A percentile compares a stretch with the other conserved stretches of the same genome.
phyloP scores from a whole-genome alignment of 2,888 invertebrate species.

The Teinopalpus imperialis region DNA sequence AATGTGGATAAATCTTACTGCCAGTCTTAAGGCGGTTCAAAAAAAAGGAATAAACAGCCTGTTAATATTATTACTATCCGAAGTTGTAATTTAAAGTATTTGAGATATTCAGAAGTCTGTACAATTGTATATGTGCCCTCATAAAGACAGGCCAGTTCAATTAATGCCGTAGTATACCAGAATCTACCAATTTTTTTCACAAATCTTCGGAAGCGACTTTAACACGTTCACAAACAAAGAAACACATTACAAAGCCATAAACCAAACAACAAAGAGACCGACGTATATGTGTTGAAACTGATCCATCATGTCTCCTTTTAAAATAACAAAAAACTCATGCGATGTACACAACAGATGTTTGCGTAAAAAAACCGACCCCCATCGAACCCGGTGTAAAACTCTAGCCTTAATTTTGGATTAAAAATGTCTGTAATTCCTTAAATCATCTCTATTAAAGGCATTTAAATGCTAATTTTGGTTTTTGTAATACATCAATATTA shows the following conservation, averaged over 20 bases:
- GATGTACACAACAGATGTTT: constrained; percentile 78
- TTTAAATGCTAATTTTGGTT: constrained; percentile 75
- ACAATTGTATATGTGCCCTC: too few relatives aligned
- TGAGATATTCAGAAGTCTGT: too few relatives aligned
- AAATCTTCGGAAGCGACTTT: constrained; percentile 62
- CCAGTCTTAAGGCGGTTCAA: too few relatives aligned
- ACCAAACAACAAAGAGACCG: constrained; percentile 77
- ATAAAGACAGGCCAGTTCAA: not conserved
- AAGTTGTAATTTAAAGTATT: too few relatives aligned
- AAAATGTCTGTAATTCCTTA: constrained; percentile 69
- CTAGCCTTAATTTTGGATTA: constrained; percentile 67
- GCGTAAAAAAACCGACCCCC: constrained; percentile 72
- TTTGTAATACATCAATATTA: constrained; percentile 45
- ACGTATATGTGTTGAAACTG: constrained; percentile 80
- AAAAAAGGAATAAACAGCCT: too few relatives aligned
- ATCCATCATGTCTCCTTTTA: constrained; percentile 81
- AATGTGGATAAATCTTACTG: too few relatives aligned
- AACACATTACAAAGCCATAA: constrained; percentile 80
- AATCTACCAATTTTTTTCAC: constrained; percentile 35
- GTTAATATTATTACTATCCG: too few relatives aligned
- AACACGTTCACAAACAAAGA: constrained; percentile 78
- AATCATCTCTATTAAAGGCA: constrained; percentile 66
- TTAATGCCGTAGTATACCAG: constrained; percentile 5
- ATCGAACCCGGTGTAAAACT: constrained; percentile 57
- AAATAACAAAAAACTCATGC: constrained; percentile 77